Evolutionary conservation across 1,140 invertebrate genomes (phyloP).

Genomic region (Paralvinella palmiformis): DNA sequence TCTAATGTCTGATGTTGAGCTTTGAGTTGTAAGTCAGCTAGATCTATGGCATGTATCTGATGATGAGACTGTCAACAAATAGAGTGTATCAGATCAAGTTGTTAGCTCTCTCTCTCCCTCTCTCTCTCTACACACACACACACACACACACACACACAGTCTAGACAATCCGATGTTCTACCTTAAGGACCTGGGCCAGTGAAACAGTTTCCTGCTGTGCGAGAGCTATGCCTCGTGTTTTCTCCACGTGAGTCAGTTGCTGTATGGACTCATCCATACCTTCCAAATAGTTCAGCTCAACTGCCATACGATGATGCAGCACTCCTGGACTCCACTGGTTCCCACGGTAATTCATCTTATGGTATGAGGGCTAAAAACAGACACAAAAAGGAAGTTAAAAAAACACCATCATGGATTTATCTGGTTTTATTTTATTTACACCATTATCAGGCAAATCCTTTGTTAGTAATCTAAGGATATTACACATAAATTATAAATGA

Average conservation of each 20-base stretch:
- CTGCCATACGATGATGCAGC: constrained; percentile 37
- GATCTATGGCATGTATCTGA: constrained; percentile 35
- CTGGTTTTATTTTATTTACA: too few relatives aligned
- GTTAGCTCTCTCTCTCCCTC: too few relatives aligned
- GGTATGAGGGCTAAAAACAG: background rate
- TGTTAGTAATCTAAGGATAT: background rate
- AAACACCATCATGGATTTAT: too few relatives aligned
- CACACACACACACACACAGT: background rate
- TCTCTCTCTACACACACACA: constrained; percentile 8
- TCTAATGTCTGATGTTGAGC: constrained; percentile 34
- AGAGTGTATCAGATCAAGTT: too few relatives aligned
- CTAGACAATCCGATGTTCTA: constrained; percentile 13
- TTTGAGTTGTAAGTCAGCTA: constrained; percentile 33
- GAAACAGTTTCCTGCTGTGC: constrained; percentile 51
- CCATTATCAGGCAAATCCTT: background rate
- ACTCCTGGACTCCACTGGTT: constrained; percentile 35
- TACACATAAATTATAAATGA: background rate
- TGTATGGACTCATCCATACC: constrained; percentile 43
- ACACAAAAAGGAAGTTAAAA: background rate
- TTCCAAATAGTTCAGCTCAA: constrained; percentile 45
- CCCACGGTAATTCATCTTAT: background rate
- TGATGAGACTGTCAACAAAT: constrained; percentile 42
- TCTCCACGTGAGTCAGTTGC: constrained; percentile 43
- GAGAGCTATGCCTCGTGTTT: constrained; percentile 40
- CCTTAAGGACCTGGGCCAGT: constrained; percentile 48